Evolutionary conservation across 2,888 invertebrate species (phyloP), one percentile per base, ranked within the genome.

Genomic region (Polydrusus tereticollis): DNA sequence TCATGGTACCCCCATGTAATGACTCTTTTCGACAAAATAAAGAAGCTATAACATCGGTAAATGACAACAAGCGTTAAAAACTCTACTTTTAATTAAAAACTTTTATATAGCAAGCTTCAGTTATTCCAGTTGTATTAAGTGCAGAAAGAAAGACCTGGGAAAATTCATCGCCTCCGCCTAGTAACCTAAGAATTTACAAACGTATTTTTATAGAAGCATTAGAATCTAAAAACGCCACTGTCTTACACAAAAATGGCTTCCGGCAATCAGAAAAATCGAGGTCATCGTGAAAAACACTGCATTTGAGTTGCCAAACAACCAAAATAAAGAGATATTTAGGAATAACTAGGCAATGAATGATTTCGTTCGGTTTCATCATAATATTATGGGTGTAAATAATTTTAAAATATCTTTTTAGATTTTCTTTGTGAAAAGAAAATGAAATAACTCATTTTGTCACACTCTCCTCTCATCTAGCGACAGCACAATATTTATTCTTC

Each of bases 191-290:
- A 6, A 41, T 41, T 36, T 4, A 36, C 12, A 33, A 33, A 3
- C 38, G 1, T 16, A 16, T 16, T 41, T 8, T 20, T 23, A 29
- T 55, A 55, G 29, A 55, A 55, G 23, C 12, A 29, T 29, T 29
- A 29, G 16, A 18, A 55, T 29, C 29, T 29, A 29, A 55, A 50
- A 38, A 66, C 57, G 57, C 43, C 45, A 41, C 65, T 66, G 65
- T 21, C 4, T 57, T 23, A 20, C 21, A 29, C 21, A 55, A 66
- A 57, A 55, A 57, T 66, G 65, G 65, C 29, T 57, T 57, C 65
- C 65, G 65, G 65, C 1, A n/a, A 33, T n/a, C n/a, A 57, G 41
- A 38, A 43, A 66, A 45, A 66, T 57, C 65, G 65, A 66, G 65
- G 65, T 55, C 65, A 65, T 41, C 38, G 29, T 18, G n/a, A 55